These are phyloP conservation scores for Macrosiphum euphorbiae DNA, from an alignment of 2,888 invertebrate genomes.

Conservation along the genomic window DNA sequence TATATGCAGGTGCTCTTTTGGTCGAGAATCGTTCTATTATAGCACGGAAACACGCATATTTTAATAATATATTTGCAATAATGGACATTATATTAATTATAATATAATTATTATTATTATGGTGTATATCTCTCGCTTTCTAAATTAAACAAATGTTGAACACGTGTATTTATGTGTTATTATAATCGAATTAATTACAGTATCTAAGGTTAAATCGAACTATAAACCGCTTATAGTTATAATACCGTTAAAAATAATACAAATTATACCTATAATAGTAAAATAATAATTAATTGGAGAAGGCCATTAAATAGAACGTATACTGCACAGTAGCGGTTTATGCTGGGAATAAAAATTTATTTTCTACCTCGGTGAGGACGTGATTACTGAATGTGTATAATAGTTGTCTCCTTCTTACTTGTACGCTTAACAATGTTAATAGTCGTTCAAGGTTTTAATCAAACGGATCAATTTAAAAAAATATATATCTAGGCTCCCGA, in stretches of 20 bases:
- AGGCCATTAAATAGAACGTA: background rate
- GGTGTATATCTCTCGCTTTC: background rate
- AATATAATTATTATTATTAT: background rate
- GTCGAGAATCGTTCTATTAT: background rate
- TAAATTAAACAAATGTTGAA: background rate
- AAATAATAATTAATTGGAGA: background rate
- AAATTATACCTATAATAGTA: constrained; percentile 10
- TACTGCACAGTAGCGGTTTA: background rate
- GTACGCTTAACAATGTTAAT: no score
- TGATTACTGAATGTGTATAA: background rate
- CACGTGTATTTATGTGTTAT: background rate
- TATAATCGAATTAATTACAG: background rate
- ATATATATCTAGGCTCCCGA: no score
- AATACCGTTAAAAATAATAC: background rate
- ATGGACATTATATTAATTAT: background rate
- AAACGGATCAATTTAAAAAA: no score
- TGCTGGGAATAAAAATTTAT: background rate
- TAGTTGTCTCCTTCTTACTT: background rate
- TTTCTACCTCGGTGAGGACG: background rate
- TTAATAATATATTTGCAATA: background rate
- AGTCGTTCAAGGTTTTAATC: no score
- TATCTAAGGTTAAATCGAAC: background rate
- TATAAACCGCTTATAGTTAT: background rate
- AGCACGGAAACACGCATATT: background rate
- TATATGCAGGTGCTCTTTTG: background rate